These are phyloP conservation scores for Hemibagrus guttatus DNA, from an alignment of 2,797 vertebrate genomes.

Conservation along the genomic window DNA sequence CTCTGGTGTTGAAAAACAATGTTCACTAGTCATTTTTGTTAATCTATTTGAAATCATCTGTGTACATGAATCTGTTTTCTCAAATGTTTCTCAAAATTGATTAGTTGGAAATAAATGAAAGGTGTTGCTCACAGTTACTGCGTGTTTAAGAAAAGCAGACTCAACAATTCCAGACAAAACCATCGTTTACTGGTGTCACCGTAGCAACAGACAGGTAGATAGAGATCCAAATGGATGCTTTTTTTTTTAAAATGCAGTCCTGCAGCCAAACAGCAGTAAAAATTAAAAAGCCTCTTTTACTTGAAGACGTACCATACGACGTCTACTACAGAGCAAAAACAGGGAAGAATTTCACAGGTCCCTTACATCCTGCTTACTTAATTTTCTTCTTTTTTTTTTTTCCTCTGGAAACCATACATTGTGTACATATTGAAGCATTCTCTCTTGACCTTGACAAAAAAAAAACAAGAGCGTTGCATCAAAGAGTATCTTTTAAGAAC, in stretches of 20 bases:
- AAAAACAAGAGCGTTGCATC: neutral
- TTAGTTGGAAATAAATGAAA: slow-evolving; percentile 6
- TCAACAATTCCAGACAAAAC: slow-evolving; percentile 13
- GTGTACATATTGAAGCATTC: neutral
- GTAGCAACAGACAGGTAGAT: slow-evolving; percentile 12
- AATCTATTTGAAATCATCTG: neutral
- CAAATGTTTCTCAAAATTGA: neutral
- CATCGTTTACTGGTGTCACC: neutral
- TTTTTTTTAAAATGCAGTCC: neutral
- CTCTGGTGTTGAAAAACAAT: neutral
- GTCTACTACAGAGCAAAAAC: neutral
- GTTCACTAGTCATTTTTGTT: neutral
- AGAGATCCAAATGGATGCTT: neutral
- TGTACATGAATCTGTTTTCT: neutral
- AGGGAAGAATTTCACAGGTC: neutral
- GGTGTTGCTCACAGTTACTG: neutral
- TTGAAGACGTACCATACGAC: neutral
- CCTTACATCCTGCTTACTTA: neutral
- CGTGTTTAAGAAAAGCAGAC: slow-evolving; percentile 6
- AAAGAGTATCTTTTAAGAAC: neutral
- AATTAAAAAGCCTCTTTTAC: neutral
- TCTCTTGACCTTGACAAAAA: neutral
- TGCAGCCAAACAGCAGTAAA: neutral
- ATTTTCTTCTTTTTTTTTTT: neutral
- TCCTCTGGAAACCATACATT: neutral